Conservation (phyloP, 2,888 invertebrate genomes). For the Slavum lentiscoides region DNA sequence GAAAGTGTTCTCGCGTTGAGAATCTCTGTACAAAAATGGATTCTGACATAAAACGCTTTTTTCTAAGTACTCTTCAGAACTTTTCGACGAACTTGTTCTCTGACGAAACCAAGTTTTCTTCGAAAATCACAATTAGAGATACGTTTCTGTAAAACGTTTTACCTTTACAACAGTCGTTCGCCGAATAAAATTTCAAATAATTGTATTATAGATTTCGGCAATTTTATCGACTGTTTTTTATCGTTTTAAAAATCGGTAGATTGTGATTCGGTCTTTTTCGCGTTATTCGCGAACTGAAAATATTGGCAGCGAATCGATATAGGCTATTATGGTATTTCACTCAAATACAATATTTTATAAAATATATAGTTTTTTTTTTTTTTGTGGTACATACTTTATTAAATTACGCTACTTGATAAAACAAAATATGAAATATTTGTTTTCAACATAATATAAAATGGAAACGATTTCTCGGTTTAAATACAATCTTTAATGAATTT, state of each 20-base stretch:
- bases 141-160: neutral
- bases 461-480: neutral
- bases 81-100: neutral
- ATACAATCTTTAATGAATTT: neutral
- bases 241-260: neutral
- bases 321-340: neutral
- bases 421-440: neutral
- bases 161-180: neutral
- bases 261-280: neutral
- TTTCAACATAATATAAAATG: neutral
- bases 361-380: neutral
- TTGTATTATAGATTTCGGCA: neutral
- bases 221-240: neutral
- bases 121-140: neutral
- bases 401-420: neutral
- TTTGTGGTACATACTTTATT: neutral
- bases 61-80: conserved; percentile 1
- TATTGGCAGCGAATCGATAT: neutral
- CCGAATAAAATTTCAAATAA: neutral
- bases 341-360: neutral
- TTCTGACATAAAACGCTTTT: neutral
- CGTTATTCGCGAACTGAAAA: neutral
- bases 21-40: neutral
- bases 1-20: neutral
- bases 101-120: neutral